Evolutionary conservation across 2,113 vertebrate species (phyloP).

Genomic region (Centropus bengalensis): DNA sequence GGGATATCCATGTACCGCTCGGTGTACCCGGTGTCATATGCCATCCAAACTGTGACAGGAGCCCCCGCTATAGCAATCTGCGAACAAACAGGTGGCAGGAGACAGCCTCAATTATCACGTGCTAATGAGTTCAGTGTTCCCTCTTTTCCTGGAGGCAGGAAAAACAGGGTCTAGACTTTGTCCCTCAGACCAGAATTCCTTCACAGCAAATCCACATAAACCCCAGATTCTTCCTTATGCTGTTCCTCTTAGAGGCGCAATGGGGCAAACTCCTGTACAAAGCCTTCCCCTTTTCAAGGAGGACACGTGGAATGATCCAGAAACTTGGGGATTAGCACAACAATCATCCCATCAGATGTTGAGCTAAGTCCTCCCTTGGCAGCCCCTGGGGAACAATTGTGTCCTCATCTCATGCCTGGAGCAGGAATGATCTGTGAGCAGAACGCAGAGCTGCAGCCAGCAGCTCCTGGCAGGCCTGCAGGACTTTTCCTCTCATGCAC

Average conservation of each 20-base stretch:
- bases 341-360: background rate
- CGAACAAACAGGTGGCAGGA: conserved; percentile 17
- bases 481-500: background rate
- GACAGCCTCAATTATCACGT: background rate
- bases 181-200: background rate
- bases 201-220: background rate
- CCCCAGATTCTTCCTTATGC: background rate
- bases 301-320: background rate
- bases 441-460: background rate
- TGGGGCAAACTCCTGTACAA: background rate
- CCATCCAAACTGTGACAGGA: conserved; percentile 98
- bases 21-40: conserved; percentile 95
- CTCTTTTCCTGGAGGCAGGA: background rate
- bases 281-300: background rate
- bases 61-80: conserved; percentile 96
- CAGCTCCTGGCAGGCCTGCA: background rate
- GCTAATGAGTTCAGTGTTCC: background rate
- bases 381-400: background rate
- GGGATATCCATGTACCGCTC: conserved; percentile 98
- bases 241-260: background rate
- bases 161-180: background rate
- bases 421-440: background rate
- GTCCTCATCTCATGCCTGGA: background rate
- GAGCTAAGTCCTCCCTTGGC: background rate
- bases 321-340: background rate